Base-by-base conservation (phyloP, 2,888 invertebrate species). In the Drosophila fungiperda region DNA sequence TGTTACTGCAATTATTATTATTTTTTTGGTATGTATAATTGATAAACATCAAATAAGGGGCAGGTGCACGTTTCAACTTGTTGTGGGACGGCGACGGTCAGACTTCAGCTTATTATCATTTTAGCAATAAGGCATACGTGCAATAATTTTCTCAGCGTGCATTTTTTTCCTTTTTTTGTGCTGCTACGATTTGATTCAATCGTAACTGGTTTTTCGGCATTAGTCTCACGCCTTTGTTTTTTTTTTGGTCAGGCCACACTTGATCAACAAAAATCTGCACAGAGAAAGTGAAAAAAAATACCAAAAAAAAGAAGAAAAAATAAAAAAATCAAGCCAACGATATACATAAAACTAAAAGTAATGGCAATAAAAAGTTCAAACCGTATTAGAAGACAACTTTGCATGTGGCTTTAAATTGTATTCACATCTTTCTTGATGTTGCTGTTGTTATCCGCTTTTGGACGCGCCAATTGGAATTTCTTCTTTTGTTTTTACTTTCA, bases 241-340 rank as follows among this genome's bases (percentile, higher is more conserved):
- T 65, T 65, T 76, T 76, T 78, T 78, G 78, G 78, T 63, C 68
- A 72, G 70, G 57, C 77, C 63, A 82, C 87, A 84, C 78, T 84
- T 87, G 84, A 84, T 87, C 87, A 86, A 78, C 80, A 62, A 83
- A 84, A 82, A 88, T 86, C 86, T 84, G 86, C 80, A 78, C 79
- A 87, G 89, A 90, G 89, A 90, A 90, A 90, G 90, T 90, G 87
- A 84, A 87, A 73, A 82, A 90, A 90, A 88, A 88, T 82, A 74
- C 80, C 61, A 60, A 67, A 80, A 68, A 68, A 60, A 66, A 53
- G 48, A 69, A n/a, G 32, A 60, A 58, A 65, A 55, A 65, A 55
- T 60, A 66, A 55, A 61, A 45, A 63, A 61, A 64, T 23, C 60
- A 62, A 60, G 58, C 55, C 48, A 73, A 63, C 62, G 57, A 69